These are phyloP conservation scores for Diabrotica virgifera DNA, from an alignment of 1,140 invertebrate genomes.

Conservation along the genomic window DNA sequence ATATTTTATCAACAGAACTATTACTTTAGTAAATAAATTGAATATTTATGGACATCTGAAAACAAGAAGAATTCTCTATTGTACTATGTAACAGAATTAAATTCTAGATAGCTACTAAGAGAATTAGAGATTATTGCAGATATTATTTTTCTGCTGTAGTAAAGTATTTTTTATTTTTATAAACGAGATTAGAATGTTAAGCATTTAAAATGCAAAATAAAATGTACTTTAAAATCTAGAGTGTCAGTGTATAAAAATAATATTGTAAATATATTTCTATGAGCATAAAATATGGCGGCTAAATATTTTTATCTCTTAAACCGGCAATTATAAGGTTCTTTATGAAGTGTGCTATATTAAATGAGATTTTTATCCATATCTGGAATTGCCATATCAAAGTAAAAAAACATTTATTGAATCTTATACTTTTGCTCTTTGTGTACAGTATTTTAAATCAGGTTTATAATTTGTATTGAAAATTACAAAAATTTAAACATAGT, in stretches of 20 bases:
- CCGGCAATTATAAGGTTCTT: conserved; percentile 27
- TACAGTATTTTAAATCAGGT: conserved; percentile 68
- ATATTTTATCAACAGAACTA: no score
- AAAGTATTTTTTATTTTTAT: background rate
- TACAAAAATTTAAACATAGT: conserved; percentile 58
- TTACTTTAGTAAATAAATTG: no score
- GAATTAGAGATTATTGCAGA: no score
- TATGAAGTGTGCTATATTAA: conserved; percentile 43
- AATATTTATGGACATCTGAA: no score
- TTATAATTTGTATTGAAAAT: conserved; percentile 66
- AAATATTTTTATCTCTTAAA: conserved; percentile 40
- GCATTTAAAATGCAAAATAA: conserved; percentile 27
- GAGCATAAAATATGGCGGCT: conserved; percentile 39
- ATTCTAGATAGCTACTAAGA: no score
- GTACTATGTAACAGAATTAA: no score
- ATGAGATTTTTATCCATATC: conserved; percentile 53
- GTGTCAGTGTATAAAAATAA: conserved; percentile 41
- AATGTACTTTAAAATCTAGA: conserved; percentile 32
- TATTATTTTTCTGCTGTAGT: background rate
- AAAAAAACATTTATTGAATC: conserved; percentile 39
- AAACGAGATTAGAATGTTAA: conserved; percentile 14
- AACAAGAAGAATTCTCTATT: no score
- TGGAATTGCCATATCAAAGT: conserved; percentile 62
- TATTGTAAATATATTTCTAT: conserved; percentile 41
- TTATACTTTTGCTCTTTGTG: conserved; percentile 60